A percentile compares a stretch with the other conserved stretches of the same genome.
Conservation (phyloP, 2,113 vertebrate species). For the Melanerpes aurifrons region DNA sequence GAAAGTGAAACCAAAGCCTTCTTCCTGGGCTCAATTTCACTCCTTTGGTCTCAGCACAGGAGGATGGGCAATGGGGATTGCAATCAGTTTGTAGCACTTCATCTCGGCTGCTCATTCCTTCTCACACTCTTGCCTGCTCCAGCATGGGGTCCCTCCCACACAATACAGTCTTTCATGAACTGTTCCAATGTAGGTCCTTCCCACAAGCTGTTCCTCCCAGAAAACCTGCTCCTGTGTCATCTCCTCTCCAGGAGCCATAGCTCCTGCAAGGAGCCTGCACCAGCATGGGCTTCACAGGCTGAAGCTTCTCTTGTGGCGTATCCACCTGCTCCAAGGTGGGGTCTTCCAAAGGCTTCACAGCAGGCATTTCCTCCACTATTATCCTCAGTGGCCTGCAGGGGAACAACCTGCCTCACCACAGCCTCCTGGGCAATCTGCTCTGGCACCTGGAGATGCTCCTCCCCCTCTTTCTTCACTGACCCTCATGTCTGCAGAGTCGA, state of each 20-base stretch:
- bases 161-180: not conserved
- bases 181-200: not conserved
- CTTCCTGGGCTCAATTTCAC: not conserved
- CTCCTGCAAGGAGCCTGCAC: not conserved
- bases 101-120: not conserved
- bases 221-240: not conserved
- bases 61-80: accelerated
- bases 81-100: not conserved
- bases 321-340: accelerated
- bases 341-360: not conserved
- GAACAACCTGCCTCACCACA: not conserved
- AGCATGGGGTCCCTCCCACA: not conserved
- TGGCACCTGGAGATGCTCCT: not conserved
- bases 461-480: not conserved
- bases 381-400: not conserved
- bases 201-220: not conserved
- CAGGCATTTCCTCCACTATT: not conserved
- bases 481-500: not conserved
- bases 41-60: accelerated
- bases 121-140: not conserved
- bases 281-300: not conserved
- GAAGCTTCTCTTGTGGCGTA: not conserved
- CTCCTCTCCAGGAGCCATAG: not conserved
- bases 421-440: not conserved
- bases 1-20: not conserved